phyloP scores from a whole-genome alignment of 2,797 vertebrate genomes.

The Hybognathus amarus region DNA sequence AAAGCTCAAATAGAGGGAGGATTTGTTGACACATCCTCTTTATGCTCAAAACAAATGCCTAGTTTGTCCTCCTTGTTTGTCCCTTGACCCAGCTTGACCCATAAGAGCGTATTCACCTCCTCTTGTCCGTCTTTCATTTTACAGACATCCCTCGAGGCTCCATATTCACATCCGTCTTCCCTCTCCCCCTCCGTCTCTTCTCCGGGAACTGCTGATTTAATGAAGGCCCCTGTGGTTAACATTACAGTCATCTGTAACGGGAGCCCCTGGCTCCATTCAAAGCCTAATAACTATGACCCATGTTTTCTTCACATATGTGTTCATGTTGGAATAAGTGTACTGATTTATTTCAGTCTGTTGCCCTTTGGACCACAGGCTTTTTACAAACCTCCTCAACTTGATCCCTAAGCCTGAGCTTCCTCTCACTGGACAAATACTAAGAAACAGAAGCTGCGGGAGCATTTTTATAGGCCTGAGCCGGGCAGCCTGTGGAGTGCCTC shows the following conservation, averaged over 20 bases:
- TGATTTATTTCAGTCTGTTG: conserved; percentile 28
- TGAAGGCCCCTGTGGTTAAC: conserved; percentile 68
- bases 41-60: conserved; percentile 19
- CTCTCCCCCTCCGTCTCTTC: conserved; percentile 57
- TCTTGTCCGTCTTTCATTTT: conserved; percentile 39
- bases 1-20: neutral
- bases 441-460: conserved; percentile 41
- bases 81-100: conserved; percentile 42
- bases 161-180: conserved; percentile 37
- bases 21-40: conserved; percentile 21
- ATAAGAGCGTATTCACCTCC: conserved; percentile 12
- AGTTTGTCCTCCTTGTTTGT: conserved; percentile 33
- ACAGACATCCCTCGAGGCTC: conserved; percentile 44
- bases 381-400: conserved; percentile 28
- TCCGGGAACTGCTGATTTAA: conserved; percentile 74
- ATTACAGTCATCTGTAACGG: conserved; percentile 63
- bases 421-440: conserved; percentile 9
- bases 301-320: conserved; percentile 11
- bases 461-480: conserved; percentile 41
- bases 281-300: conserved; percentile 14
- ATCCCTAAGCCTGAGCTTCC: conserved; percentile 31
- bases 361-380: conserved; percentile 35
- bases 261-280: conserved; percentile 37
- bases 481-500: conserved; percentile 35
- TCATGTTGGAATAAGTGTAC: neutral